Conservation (phyloP, 2,888 invertebrate genomes). For the Xestia rhomboidea region DNA sequence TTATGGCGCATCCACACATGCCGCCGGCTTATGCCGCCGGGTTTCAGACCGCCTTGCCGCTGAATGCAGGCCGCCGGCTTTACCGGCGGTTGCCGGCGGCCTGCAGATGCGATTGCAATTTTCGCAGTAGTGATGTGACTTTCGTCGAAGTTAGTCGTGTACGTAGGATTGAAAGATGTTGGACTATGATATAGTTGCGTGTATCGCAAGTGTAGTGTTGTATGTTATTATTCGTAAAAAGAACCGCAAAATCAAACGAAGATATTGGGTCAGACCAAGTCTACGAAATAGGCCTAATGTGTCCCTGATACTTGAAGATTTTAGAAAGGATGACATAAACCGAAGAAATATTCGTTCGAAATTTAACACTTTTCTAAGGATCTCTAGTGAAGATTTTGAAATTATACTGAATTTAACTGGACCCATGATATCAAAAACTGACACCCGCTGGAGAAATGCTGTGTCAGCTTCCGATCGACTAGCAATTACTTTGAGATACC, state of each 20-base stretch:
- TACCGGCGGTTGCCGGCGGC: constrained; percentile 42
- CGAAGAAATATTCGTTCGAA: constrained; percentile 57
- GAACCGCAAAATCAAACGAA: constrained; percentile 58
- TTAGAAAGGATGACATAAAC: constrained; percentile 50
- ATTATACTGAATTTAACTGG: constrained; percentile 58
- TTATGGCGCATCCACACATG: constrained; percentile 48
- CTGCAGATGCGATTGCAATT: constrained; percentile 40
- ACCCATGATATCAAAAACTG: constrained; percentile 40
- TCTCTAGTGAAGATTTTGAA: constrained; percentile 60
- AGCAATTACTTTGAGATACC: constrained; percentile 56
- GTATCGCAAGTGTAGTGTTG: constrained; percentile 57
- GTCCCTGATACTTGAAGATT: constrained; percentile 54
- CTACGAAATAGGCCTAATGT: constrained; percentile 47
- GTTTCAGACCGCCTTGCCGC: constrained; percentile 49
- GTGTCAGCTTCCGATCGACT: constrained; percentile 52
- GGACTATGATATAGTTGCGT: constrained; percentile 55
- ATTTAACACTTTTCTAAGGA: constrained; percentile 56
- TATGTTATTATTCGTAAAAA: constrained; percentile 60
- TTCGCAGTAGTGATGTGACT: constrained; percentile 54
- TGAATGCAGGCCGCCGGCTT: constrained; percentile 39
- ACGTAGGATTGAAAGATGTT: constrained; percentile 53
- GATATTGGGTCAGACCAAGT: constrained; percentile 60
- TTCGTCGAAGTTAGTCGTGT: constrained; percentile 53
- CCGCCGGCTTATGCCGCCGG: constrained; percentile 49
- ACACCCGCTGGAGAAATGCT: constrained; percentile 51